Percentiles rank a stretch among this genome's conserved stretches.
These are phyloP conservation scores for Setipinna tenuifilis DNA, from an alignment of 2,797 vertebrate species.

Conservation along the genomic window DNA sequence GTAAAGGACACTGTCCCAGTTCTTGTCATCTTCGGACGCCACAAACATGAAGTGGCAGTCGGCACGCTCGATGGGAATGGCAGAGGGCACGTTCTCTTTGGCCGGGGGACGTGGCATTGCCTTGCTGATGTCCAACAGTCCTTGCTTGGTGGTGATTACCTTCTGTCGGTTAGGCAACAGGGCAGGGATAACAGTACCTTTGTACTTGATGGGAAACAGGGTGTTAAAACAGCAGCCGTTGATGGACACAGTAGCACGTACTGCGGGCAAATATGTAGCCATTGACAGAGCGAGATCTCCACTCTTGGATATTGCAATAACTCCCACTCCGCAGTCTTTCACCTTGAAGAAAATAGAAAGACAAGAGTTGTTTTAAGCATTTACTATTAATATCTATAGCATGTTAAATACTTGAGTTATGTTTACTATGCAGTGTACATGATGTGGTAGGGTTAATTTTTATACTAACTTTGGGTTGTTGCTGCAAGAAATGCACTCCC, in stretches of 20 bases:
- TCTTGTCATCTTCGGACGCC: conserved; percentile 71
- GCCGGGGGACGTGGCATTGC: conserved; percentile 71
- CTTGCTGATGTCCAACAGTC: conserved; percentile 68
- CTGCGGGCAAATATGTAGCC: conserved; percentile 83
- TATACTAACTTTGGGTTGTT: conserved; percentile 64
- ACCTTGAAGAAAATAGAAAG: conserved; percentile 68
- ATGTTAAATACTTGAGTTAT: not conserved
- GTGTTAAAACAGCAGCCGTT: conserved; percentile 80
- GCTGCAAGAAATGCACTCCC: conserved; percentile 79
- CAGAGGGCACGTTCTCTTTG: conserved; percentile 65
- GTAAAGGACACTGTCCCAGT: conserved; percentile 82
- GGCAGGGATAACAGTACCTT: conserved; percentile 72
- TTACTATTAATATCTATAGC: not conserved
- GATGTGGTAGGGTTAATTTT: not conserved
- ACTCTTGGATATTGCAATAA: conserved; percentile 86
- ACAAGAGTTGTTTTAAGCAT: not conserved
- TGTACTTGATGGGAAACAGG: conserved; percentile 73
- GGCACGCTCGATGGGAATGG: conserved; percentile 70
- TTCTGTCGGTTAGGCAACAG: conserved; percentile 47
- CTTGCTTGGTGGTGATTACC: conserved; percentile 58
- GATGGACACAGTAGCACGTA: conserved; percentile 79
- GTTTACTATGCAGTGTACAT: not conserved
- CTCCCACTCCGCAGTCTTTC: conserved; percentile 80
- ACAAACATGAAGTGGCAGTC: conserved; percentile 71
- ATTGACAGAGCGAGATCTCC: conserved; percentile 83